Conservation (phyloP, 2,797 vertebrate genomes). For the Dendrocincla tyrannina region DNA sequence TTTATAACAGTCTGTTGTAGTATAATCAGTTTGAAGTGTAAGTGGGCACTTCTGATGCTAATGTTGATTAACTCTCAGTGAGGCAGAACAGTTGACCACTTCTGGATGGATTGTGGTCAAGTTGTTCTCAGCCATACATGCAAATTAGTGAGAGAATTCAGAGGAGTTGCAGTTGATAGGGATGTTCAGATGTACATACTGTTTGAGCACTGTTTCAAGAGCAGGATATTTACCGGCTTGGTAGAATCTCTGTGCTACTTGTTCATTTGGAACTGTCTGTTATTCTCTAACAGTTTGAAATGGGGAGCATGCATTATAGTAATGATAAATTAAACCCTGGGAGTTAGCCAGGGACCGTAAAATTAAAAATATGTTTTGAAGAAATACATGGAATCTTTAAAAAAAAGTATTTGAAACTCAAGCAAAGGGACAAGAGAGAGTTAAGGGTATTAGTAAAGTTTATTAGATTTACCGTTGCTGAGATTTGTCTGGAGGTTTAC, state of each 20-base stretch:
- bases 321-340: neutral
- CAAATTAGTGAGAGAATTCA: neutral
- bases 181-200: neutral
- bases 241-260: neutral
- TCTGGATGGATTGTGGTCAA: too few species aligned
- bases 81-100: neutral
- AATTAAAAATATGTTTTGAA: neutral
- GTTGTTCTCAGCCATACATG: neutral
- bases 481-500: constrained; percentile 16
- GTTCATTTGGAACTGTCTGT: neutral
- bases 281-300: neutral
- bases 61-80: neutral
- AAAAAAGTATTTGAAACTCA: neutral
- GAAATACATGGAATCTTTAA: neutral
- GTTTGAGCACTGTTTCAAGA: neutral
- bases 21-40: neutral
- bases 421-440: neutral
- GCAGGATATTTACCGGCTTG: neutral
- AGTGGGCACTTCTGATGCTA: neutral
- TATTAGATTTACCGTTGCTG: constrained; percentile 41
- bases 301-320: too few species aligned
- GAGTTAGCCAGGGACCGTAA: neutral
- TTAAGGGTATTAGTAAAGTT: constrained; percentile 40
- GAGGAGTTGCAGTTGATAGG: neutral
- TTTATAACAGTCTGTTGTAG: neutral